Evolutionary conservation across 2,797 vertebrate species (phyloP), one percentile per base, ranked within the genome.

Genomic region (Molothrus ater): DNA sequence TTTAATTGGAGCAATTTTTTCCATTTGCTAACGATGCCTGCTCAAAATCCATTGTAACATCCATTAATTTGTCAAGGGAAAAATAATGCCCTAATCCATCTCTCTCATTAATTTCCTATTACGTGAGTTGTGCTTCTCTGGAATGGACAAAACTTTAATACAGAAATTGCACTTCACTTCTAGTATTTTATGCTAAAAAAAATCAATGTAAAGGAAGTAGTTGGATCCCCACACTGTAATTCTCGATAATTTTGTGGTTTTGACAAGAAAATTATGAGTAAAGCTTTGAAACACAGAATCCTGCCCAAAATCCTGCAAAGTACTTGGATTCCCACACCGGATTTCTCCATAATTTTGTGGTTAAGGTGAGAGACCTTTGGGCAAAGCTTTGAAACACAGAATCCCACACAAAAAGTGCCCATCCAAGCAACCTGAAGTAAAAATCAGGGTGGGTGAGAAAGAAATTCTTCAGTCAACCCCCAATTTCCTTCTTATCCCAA

Each of bases 71-170:
- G 92, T 95, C 82, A 92, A 68, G 82, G 84, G 64, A 84, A 95
- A 96, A 94, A 94, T 86, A 90, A 96, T 75, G 38, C 69, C 87
- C 48, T 80, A 57, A 68, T 93, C 68, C 26, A 28, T 91, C 95
- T 95, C 81, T 69, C 95, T 94, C 80, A 72, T 95, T 96, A 97
- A 97, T 95, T 91, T 95, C 73, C 57, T 53, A 53, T 94, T 86
- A 90, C 32, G 29, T 15, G 21, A 86, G 45, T 74, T 90, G 93
- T 60, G 54, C 50, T 80, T 93, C 70, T 91, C 75, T 70, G 70
- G 54, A 71, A 94, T 5, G 29, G 68, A 79, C 51, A 86, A 93
- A 94, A 84, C 81, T 89, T 95, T 92, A 93, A 88, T 10, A 83
- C 40, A 60, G 69, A 94, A 95, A 92, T 66, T 36, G 13, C 10